Base-by-base conservation (phyloP, 2,888 invertebrate species). In the Molorchus minor region DNA sequence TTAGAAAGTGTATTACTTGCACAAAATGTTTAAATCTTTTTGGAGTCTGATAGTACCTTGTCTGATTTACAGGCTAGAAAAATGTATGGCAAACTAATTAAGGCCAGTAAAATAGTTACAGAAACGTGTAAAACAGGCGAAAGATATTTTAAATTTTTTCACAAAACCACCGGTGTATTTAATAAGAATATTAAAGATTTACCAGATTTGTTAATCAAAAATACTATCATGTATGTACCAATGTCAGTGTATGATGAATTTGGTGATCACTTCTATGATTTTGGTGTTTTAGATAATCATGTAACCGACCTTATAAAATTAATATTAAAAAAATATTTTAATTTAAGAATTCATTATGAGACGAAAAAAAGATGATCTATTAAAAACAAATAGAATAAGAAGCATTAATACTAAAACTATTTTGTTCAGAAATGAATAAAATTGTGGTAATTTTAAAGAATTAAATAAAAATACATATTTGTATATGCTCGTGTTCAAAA, bases 341-440 rank as follows among this genome's bases (percentile, higher is more conserved):
- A 58, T 12, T 38, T 62, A 1, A 62, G 61, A 36, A 43, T 61
- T 13, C 38, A 58, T 38, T 47, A 57, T 43, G 61, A 61, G 41
- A 38, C 57, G 1, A 56, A 46, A 21, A n/a, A 56, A 13, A 20
- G 15, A 33, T 12, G 61, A 57, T 35, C 15, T 15, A 4, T 4
- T 3, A 8, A 51, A 19, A 29, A 38, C 16, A 45, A 21, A 49
- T 29, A 51, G 60, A 13, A 17, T 40, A 17, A 21, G 53, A 7
- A 40, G 33, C 10, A 10, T 55, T 10, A n/a, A 45, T 12, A 55
- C 46, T 5, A 55, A 55, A 43, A 40, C 46, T 17, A 46, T 40
- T 8, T 16, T 53, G 7, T 53, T 53, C 2, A 10, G 25, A 12
- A 38, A 41, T 41, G 12, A 45, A 25, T 20, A 25, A 44, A 17